A percentile compares a stretch with the other conserved stretches of the same genome.
Conservation (phyloP, 2,888 invertebrate genomes). For the Lasioglossum figueresi region DNA sequence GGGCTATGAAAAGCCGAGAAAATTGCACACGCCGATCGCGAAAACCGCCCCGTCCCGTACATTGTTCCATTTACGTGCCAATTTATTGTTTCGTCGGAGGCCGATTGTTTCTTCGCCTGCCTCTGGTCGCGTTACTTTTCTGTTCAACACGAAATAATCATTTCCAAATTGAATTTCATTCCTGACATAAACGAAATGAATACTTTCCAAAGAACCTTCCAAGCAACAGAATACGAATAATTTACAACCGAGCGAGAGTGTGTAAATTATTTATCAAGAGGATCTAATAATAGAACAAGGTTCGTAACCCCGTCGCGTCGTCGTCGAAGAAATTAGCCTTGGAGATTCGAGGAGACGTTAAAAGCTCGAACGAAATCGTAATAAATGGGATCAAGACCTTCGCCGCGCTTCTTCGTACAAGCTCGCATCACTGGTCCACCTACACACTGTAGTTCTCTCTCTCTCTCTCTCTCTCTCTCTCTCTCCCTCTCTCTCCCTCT, state of each 20-base stretch:
- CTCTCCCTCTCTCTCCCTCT: too few relatives aligned
- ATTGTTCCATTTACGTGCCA: background rate
- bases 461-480: too few relatives aligned
- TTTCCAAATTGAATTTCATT: background rate
- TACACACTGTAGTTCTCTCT: conserved; percentile 18
- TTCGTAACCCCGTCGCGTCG: background rate
- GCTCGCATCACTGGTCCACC: conserved; percentile 40
- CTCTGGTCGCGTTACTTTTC: background rate
- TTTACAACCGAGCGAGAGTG: background rate
- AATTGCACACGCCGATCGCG: conserved; percentile 21
- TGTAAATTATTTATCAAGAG: background rate
- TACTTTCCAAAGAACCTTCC: background rate
- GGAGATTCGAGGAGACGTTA: conserved; percentile 8
- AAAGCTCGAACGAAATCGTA: conserved; percentile 30
- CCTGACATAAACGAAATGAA: background rate
- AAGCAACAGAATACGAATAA: background rate
- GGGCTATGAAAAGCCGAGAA: conserved; percentile 19
- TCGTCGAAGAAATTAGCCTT: conserved; percentile 4
- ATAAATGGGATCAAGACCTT: conserved; percentile 36
- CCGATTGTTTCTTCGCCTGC: background rate
- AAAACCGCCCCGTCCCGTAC: background rate
- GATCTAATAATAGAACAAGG: conserved; percentile 1
- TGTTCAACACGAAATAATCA: background rate
- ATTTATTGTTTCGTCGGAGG: background rate
- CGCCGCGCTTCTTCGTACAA: background rate